These are phyloP conservation scores for Pterostichus niger DNA, from an alignment of 2,888 invertebrate species.

Conservation along the genomic window DNA sequence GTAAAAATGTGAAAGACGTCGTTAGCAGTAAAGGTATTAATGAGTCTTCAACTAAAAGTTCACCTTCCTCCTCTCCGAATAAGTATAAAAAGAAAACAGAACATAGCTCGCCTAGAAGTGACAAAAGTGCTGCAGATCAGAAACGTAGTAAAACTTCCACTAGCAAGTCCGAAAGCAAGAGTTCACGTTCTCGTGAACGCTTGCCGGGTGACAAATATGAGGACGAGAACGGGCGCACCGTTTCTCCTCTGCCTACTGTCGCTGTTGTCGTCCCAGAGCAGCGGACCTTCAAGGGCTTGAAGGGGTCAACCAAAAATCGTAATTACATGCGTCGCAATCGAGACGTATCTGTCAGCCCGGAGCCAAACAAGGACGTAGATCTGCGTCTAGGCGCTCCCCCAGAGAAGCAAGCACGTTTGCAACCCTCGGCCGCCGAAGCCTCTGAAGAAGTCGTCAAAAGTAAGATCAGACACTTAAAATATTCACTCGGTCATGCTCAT, in stretches of 20 bases:
- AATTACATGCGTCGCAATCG: constrained; percentile 84
- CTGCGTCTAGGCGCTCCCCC: constrained; percentile 74
- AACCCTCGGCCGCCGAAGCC: constrained; percentile 71
- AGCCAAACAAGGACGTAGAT: constrained; percentile 74
- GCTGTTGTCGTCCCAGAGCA: constrained; percentile 71
- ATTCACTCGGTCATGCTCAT: constrained; percentile 54
- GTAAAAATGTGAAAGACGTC: constrained; percentile 62
- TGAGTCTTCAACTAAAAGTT: constrained; percentile 35
- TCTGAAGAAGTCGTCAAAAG: constrained; percentile 69
- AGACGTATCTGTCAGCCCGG: constrained; percentile 80
- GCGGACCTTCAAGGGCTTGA: constrained; percentile 79
- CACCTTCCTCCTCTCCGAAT: constrained; percentile 51
- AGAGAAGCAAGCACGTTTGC: constrained; percentile 75
- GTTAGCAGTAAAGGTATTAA: constrained; percentile 40
- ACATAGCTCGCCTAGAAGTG: constrained; percentile 58
- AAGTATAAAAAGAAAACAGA: constrained; percentile 64
- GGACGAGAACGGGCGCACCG: constrained; percentile 47
- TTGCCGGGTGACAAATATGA: constrained; percentile 58
- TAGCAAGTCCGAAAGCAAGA: constrained; percentile 74
- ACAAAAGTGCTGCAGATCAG: constrained; percentile 25
- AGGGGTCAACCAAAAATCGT: constrained; percentile 80
- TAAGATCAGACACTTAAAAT: constrained; percentile 69
- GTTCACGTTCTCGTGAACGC: constrained; percentile 67
- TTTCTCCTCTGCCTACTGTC: constrained; percentile 53
- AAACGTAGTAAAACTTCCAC: constrained; percentile 68